These are phyloP conservation scores for Anas bahamensis DNA, from an alignment of 2,797 vertebrate genomes.

Conservation along the genomic window DNA sequence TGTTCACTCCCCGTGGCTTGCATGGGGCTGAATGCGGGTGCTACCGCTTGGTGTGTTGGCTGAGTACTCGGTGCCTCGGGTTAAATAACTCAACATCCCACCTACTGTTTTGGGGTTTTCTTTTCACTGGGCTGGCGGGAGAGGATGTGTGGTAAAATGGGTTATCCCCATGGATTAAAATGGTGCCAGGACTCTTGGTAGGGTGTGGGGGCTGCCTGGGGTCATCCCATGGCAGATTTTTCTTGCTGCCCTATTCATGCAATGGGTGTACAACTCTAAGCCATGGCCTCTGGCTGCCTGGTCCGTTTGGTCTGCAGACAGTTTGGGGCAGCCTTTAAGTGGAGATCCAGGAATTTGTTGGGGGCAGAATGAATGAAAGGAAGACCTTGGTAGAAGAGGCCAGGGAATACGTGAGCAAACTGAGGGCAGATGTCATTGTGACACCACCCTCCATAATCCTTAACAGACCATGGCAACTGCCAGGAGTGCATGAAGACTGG, in stretches of 20 bases:
- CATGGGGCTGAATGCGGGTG: background rate
- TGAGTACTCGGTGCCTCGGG: background rate
- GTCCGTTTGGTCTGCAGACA: background rate
- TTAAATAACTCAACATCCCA: background rate
- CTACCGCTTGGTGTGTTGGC: background rate
- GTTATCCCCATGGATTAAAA: background rate
- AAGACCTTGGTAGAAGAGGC: background rate
- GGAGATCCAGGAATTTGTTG: background rate
- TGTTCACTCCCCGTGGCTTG: rapidly evolving
- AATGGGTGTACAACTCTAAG: too few relatives aligned
- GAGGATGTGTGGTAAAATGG: background rate
- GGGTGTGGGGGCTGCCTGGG: rapidly evolving
- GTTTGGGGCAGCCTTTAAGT: background rate
- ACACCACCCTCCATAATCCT: background rate
- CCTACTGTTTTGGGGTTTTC: background rate
- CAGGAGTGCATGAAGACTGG: background rate
- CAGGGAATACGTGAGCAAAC: background rate
- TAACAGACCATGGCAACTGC: background rate
- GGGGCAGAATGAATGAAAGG: background rate
- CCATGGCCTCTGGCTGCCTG: background rate
- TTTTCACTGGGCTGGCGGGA: background rate
- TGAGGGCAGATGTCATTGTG: background rate
- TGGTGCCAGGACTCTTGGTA: background rate
- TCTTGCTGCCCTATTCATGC: background rate
- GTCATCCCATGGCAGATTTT: background rate